Percentiles rank a stretch among this genome's conserved stretches.
Conservation (phyloP, 2,888 invertebrate genomes). For the Drosophila mimetica region DNA sequence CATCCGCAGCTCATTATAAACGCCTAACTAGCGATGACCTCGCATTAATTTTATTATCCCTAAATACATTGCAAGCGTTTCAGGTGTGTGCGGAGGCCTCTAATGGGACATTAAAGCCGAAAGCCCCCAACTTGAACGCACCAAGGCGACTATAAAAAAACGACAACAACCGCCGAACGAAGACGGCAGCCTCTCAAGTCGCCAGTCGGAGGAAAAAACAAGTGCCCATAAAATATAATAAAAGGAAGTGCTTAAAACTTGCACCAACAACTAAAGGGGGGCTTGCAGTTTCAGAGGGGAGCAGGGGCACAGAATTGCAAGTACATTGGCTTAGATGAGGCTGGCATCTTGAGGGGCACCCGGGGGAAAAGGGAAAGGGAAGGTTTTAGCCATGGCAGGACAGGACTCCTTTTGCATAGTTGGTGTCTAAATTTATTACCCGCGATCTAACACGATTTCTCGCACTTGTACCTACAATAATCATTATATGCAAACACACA, state of each 20-base stretch:
- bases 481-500: conserved; percentile 77
- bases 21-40: conserved; percentile 28
- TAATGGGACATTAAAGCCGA: conserved; percentile 59
- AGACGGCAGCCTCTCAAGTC: conserved; percentile 46
- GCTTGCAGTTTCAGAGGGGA: conserved; percentile 5
- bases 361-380: not conserved
- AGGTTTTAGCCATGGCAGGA: conserved; percentile 31
- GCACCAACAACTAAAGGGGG: conserved; percentile 49
- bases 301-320: conserved; percentile 28
- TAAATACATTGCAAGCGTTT: conserved; percentile 36
- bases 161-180: conserved; percentile 38
- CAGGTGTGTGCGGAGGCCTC: conserved; percentile 37
- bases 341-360: conserved; percentile 4
- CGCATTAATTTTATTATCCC: conserved; percentile 46
- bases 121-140: conserved; percentile 40
- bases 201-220: conserved; percentile 55
- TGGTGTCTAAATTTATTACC: conserved; percentile 83
- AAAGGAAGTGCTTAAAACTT: conserved; percentile 77
- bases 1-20: conserved; percentile 11
- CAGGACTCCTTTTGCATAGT: conserved; percentile 77
- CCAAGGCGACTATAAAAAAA: conserved; percentile 59
- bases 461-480: conserved; percentile 83
- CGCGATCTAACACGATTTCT: conserved; percentile 83
- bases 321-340: conserved; percentile 39
- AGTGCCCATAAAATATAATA: conserved; percentile 80